Evolutionary conservation across 2,797 vertebrate genomes (phyloP).

Genomic region (Anomalospiza imberbis): DNA sequence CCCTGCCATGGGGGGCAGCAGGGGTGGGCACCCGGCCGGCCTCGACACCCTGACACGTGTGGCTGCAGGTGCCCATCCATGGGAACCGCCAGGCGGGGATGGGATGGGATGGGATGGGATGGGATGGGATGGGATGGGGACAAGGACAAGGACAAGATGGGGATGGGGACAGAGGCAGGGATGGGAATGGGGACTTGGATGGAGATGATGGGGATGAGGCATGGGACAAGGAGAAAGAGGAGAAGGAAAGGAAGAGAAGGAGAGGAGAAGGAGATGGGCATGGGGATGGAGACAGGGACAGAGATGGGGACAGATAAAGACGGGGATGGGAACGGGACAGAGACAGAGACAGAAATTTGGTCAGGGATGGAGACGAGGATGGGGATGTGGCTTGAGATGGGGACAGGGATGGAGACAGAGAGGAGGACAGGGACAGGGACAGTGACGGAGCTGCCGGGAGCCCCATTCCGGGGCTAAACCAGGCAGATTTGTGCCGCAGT

Average conservation of each 20-base stretch:
- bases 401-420: too few species aligned
- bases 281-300: too few species aligned
- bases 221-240: background rate
- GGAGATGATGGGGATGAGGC: too few species aligned
- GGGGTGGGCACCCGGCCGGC: background rate
- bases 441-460: background rate
- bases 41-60: rapidly evolving
- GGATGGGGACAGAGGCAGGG: background rate
- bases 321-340: background rate
- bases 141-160: background rate
- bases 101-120: background rate
- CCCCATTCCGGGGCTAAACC: background rate
- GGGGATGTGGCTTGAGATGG: background rate
- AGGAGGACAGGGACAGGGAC: background rate
- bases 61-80: rapidly evolving
- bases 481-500: background rate
- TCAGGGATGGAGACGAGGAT: background rate
- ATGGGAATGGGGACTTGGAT: background rate
- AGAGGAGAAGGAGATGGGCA: background rate
- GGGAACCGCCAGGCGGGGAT: background rate
- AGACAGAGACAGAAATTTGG: too few species aligned
- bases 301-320: background rate
- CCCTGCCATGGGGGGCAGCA: rapidly evolving
- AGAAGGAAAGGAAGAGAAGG: too few species aligned
- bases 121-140: too few species aligned